Percentiles rank a stretch among this genome's conserved stretches.
Evolutionary conservation across 2,797 vertebrate genomes (phyloP).

Genomic region (Falco naumanni): DNA sequence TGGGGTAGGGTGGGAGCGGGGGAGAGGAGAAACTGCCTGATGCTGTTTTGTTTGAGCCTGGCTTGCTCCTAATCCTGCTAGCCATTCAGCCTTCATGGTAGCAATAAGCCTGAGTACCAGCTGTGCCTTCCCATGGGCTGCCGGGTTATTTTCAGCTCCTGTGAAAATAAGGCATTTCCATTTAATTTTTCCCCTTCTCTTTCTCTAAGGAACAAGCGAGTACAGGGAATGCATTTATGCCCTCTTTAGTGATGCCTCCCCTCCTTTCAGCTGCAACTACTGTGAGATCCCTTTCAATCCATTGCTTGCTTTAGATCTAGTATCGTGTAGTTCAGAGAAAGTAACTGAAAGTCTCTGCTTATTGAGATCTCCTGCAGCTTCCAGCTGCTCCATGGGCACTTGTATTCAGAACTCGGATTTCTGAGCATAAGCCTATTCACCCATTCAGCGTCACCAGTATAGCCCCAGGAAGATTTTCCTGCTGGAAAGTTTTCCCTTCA

Average conservation of each 20-base stretch:
- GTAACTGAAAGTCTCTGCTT: background rate
- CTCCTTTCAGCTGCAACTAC: background rate
- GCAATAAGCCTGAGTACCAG: slow-evolving; percentile 43
- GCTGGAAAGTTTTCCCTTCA: background rate
- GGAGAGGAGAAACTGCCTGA: background rate
- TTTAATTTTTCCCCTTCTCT: slow-evolving; percentile 21
- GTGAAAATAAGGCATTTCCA: slow-evolving; percentile 59
- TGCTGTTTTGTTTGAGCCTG: slow-evolving; percentile 33
- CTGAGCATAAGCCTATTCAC: background rate
- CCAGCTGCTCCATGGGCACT: background rate
- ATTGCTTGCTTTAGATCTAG: slow-evolving; percentile 1
- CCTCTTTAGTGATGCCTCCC: background rate
- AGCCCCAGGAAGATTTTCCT: background rate
- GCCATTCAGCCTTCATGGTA: slow-evolving; percentile 53
- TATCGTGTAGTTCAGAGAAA: background rate
- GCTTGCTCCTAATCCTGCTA: slow-evolving; percentile 33
- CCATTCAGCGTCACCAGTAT: background rate
- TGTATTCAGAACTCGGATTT: background rate
- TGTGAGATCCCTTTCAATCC: background rate
- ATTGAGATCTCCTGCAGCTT: background rate
- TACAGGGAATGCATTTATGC: slow-evolving; percentile 28
- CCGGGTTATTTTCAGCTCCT: slow-evolving; percentile 19
- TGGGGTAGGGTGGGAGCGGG: background rate
- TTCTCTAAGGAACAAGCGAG: slow-evolving; percentile 39
- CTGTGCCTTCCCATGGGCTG: slow-evolving; percentile 34